A percentile compares a stretch with the other conserved stretches of the same genome.
Evolutionary conservation across 2,113 vertebrate genomes (phyloP).

Genomic region (Pseudorectes ferrugineus): DNA sequence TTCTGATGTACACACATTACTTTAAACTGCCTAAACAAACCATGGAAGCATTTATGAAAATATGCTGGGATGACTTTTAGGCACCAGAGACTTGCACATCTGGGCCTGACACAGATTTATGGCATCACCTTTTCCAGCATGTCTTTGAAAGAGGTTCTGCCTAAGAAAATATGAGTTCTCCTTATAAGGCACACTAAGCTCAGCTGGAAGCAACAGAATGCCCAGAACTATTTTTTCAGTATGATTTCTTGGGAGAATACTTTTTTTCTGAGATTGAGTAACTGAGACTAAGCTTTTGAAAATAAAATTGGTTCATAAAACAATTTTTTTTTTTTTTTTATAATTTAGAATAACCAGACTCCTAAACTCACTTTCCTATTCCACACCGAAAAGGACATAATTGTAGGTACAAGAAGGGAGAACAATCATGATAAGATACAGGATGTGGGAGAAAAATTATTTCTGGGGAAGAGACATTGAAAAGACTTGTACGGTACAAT

Average conservation of each 20-base stretch:
- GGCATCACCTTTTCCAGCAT: neutral
- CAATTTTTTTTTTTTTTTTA: neutral
- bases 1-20: neutral
- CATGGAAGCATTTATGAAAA: neutral
- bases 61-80: neutral
- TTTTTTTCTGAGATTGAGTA: neutral
- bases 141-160: neutral
- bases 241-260: neutral
- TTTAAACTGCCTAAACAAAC: neutral
- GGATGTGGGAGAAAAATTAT: neutral
- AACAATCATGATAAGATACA: neutral
- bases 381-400: neutral
- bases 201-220: neutral
- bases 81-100: neutral
- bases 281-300: neutral
- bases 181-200: neutral
- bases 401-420: neutral
- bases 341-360: neutral
- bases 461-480: neutral
- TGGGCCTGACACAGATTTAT: neutral
- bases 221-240: neutral
- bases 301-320: neutral
- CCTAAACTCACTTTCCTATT: neutral
- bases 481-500: neutral
- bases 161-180: neutral